Conservation (phyloP, 2,113 vertebrate species). For the Burhinus oedicnemus region DNA sequence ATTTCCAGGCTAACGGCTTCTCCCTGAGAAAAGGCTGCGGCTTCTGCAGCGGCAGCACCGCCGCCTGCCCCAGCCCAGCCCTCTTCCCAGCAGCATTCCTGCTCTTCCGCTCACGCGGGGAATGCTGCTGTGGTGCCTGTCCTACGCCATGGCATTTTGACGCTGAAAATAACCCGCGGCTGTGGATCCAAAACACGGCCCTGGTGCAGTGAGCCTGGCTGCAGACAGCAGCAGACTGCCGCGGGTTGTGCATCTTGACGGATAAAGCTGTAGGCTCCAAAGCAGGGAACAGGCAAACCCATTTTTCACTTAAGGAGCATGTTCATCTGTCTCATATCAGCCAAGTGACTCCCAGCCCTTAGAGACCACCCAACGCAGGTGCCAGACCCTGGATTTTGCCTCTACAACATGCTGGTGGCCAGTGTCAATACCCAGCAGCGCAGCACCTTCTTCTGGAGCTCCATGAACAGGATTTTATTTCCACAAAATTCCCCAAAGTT, state of each 20-base stretch:
- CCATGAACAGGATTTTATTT: not conserved
- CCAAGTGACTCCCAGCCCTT: not conserved
- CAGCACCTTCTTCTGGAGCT: not conserved
- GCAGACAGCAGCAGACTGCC: not conserved
- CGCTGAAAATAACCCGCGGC: accelerated
- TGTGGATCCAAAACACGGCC: no score
- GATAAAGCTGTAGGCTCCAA: not conserved
- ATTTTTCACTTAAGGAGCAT: not conserved
- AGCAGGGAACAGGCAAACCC: not conserved
- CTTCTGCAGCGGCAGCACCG: not conserved
- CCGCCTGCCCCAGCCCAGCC: accelerated
- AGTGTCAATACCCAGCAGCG: accelerated
- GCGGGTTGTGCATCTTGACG: accelerated
- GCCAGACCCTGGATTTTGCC: accelerated
- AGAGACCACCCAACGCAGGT: accelerated
- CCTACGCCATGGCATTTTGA: accelerated
- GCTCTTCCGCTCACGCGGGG: accelerated
- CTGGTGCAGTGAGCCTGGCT: accelerated
- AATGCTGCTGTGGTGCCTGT: not conserved
- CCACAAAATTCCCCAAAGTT: not conserved
- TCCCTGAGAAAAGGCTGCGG: not conserved
- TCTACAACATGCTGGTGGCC: not conserved
- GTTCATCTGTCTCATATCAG: not conserved
- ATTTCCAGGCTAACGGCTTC: not conserved
- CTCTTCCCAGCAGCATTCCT: not conserved